phyloP scores from a whole-genome alignment of 2,797 vertebrate genomes.

The Tangara arthus region DNA sequence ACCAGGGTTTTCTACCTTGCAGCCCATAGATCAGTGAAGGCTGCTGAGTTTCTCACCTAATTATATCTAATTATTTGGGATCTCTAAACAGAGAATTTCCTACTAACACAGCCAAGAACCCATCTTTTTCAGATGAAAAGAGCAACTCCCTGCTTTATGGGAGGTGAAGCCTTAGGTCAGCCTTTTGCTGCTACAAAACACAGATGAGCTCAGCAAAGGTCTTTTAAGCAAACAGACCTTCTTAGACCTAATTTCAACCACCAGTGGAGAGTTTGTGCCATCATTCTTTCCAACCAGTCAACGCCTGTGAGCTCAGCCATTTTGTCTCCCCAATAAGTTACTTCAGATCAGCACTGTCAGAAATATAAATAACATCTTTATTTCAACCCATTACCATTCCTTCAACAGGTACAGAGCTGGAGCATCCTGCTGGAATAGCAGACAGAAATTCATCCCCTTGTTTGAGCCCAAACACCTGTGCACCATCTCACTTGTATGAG shows the following conservation, averaged over 20 bases:
- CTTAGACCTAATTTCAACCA: background rate
- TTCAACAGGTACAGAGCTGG: rapidly evolving
- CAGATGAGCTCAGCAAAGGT: slow-evolving; percentile 41
- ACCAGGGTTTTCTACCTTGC: background rate
- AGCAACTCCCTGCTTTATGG: background rate
- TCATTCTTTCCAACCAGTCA: background rate
- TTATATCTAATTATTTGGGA: background rate
- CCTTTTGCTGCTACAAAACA: background rate
- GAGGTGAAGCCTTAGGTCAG: background rate
- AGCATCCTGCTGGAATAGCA: background rate
- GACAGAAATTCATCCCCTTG: background rate
- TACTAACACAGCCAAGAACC: background rate
- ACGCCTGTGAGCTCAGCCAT: background rate
- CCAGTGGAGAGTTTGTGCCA: background rate
- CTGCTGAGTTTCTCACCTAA: background rate
- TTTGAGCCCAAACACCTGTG: background rate
- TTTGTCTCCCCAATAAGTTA: background rate
- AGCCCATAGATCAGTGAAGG: background rate
- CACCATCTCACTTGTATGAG: background rate
- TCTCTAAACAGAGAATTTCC: background rate
- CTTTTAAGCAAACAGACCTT: slow-evolving; percentile 1
- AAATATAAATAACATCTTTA: background rate
- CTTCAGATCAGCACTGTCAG: background rate
- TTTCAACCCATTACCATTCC: background rate
- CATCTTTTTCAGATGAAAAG: background rate